These are phyloP conservation scores for Drosophila insularis DNA, from an alignment of 1,140 invertebrate species.

Conservation along the genomic window DNA sequence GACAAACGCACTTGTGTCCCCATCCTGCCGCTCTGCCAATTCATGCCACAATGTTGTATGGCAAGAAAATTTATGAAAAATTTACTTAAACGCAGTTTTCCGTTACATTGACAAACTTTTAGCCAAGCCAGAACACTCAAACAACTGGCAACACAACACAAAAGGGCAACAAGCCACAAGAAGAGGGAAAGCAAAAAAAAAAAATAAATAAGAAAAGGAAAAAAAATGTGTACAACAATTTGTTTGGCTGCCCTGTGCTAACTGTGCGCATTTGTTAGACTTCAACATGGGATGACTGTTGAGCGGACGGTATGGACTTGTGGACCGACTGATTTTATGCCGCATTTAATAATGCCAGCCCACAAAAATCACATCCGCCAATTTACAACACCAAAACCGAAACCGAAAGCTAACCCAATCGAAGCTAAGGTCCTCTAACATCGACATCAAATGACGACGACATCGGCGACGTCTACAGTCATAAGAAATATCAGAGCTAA, in stretches of 20 bases:
- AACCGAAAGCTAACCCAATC: conserved; percentile 52
- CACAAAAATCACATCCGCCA: conserved; percentile 79
- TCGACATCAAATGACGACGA: conserved; percentile 38
- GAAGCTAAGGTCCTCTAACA: conserved; percentile 48
- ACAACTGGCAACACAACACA: conserved; percentile 60
- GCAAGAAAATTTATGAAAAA: conserved; percentile 65
- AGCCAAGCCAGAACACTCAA: conserved; percentile 42
- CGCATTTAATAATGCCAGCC: conserved; percentile 78
- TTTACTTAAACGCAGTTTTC: conserved; percentile 79
- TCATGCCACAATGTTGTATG: conserved; percentile 8
- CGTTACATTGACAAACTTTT: conserved; percentile 78
- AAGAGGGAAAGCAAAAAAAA: conserved; percentile 16
- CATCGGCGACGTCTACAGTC: conserved; percentile 36
- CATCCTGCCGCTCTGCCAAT: too few species aligned
- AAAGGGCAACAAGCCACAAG: conserved; percentile 32
- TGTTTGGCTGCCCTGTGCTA: conserved; percentile 65
- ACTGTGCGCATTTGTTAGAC: conserved; percentile 75
- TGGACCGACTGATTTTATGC: conserved; percentile 68
- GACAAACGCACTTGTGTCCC: not conserved
- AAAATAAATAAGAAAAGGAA: not conserved
- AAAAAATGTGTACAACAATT: conserved; percentile 59
- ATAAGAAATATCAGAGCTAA: conserved; percentile 75
- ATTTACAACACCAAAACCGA: conserved; percentile 63
- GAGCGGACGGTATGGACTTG: conserved; percentile 22
- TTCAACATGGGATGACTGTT: conserved; percentile 50